These are phyloP conservation scores for Scylla paramamosain DNA, from an alignment of 1,140 invertebrate genomes.

Conservation along the genomic window DNA sequence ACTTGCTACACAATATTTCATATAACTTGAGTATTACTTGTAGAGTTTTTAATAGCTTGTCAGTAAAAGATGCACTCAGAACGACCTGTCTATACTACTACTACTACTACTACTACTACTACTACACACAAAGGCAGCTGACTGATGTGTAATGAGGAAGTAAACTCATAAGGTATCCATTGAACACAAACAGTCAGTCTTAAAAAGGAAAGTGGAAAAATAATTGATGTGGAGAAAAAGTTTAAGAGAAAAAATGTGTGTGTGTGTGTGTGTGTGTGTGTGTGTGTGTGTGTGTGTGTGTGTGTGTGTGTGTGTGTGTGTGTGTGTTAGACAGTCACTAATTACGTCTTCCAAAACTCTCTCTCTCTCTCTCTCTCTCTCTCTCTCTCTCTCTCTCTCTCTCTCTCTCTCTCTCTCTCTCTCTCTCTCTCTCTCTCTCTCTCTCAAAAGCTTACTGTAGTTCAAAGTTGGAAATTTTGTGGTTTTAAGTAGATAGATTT, in stretches of 20 bases:
- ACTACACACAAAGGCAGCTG: no score
- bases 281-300: background rate
- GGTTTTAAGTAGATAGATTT: no score
- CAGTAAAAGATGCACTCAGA: no score
- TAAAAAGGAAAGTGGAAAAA: background rate
- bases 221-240: background rate
- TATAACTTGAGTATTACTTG: no score
- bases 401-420: constrained; percentile 10
- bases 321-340: background rate
- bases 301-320: background rate
- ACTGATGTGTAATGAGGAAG: background rate
- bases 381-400: constrained; percentile 21
- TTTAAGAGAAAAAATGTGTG: background rate
- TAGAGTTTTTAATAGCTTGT: no score
- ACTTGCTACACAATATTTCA: no score
- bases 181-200: no score
- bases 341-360: background rate
- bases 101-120: no score
- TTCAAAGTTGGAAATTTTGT: no score
- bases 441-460: background rate
- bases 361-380: constrained; percentile 9
- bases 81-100: no score
- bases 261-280: background rate
- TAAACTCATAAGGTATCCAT: background rate
- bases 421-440: constrained; percentile 18